Base-by-base conservation (phyloP, 2,888 invertebrate genomes). In the Syrphus vitripennis region DNA sequence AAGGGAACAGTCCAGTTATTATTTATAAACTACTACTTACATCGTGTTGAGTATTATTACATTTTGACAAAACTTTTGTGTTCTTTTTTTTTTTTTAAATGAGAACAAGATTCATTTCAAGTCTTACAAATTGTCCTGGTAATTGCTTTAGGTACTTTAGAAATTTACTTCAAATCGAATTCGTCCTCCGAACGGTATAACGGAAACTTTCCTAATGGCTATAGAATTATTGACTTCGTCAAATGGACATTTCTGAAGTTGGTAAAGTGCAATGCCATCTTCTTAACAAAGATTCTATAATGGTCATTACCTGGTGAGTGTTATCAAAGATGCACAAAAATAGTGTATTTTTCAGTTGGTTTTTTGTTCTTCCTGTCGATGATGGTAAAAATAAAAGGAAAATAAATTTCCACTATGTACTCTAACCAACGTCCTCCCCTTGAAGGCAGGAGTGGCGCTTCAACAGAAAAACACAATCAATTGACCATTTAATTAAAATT, bases 401-500 rank as follows among this genome's bases (percentile, higher is more conserved):
- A 82, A 78, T 53, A 40, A 57, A 80, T 75, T 69, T 74, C 16
- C 50, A 69, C 69, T 31, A 57, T 37, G 50, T 63, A n/a, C n/a
- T n/a, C n/a, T n/a, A n/a, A n/a, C n/a, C n/a, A n/a, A n/a, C 19
- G 3, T 21, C 14, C 45, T 53, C n/a, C 14, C 21, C 21, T 29
- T 5, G 16, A 14, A 55, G 26, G 55, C 69, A 19, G 59, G 34
- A 24, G 31, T 29, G 16, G 45, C 1, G 45, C 45, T 55, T 42
- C 31, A 63, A 59, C 16, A 75, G 77, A 59, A 70, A 57, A 70
- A 63, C 79, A 83, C 80, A 84, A 75, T 84, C 83, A 84, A 84
- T 80, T 70, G 83, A 84, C 57, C 83, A 80, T 84, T 84, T 84
- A 84, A 84, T 84, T 84, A 84, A 84, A 84, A 84, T 76, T 84